Conservation (phyloP, 2,888 invertebrate species). For the Archips xylosteana region DNA sequence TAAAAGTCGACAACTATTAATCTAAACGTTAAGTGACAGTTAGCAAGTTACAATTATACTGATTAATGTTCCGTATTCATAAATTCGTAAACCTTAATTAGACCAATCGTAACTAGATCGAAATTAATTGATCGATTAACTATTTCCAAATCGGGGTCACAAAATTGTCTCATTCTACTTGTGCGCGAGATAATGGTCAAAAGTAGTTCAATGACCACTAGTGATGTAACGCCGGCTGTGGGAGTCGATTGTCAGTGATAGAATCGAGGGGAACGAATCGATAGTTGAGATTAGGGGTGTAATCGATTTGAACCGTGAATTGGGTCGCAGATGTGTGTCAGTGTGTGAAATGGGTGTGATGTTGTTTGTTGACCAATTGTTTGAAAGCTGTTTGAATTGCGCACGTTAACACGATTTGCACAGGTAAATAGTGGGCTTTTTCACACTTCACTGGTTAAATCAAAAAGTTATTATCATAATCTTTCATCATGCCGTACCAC, state of each 20-base stretch:
- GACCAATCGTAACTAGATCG: slow-evolving; percentile 34
- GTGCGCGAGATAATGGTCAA: slow-evolving; percentile 47
- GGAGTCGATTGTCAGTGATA: slow-evolving; percentile 53
- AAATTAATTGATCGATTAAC: slow-evolving; percentile 54
- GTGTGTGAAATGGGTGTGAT: slow-evolving; percentile 37
- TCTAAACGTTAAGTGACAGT: slow-evolving; percentile 24
- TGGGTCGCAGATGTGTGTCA: slow-evolving; percentile 47
- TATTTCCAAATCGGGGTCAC: slow-evolving; percentile 56
- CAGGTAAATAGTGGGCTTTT: background rate
- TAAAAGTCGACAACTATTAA: slow-evolving; percentile 1
- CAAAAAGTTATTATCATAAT: too few relatives aligned
- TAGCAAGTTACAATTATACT: slow-evolving; percentile 18
- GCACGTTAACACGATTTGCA: background rate
- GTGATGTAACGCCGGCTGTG: slow-evolving; percentile 56
- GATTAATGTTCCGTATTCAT: slow-evolving; percentile 22
- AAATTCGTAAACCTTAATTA: slow-evolving; percentile 33
- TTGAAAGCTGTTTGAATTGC: slow-evolving; percentile 8
- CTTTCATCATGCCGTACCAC: too few relatives aligned
- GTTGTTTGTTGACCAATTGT: slow-evolving; percentile 26
- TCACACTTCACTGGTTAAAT: background rate
- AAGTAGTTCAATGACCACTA: slow-evolving; percentile 54
- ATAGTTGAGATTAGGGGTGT: slow-evolving; percentile 49
- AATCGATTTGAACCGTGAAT: slow-evolving; percentile 50
- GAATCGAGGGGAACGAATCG: slow-evolving; percentile 59
- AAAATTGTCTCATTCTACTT: slow-evolving; percentile 50